A percentile compares a stretch with the other conserved stretches of the same genome.
phyloP scores from a whole-genome alignment of 2,888 invertebrate genomes.

The Gnatocerus cornutus region DNA sequence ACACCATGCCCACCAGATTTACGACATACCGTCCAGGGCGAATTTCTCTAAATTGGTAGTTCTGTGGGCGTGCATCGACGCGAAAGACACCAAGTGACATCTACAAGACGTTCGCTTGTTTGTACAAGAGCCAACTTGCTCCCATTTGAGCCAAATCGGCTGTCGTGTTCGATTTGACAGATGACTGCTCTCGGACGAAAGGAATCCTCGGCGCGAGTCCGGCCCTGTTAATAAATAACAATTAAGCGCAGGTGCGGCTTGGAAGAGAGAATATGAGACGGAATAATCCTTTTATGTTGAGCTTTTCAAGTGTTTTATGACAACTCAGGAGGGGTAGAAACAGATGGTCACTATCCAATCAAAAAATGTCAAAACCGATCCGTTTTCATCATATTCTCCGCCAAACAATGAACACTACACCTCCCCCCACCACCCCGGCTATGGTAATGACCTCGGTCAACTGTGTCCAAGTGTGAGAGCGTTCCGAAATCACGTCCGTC shows the following conservation, averaged over 20 bases:
- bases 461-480: slow-evolving; percentile 49
- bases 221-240: slow-evolving; percentile 30
- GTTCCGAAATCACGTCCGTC: slow-evolving; percentile 46
- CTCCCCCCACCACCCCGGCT: not conserved
- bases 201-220: not conserved
- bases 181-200: not conserved
- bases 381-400: too few species aligned
- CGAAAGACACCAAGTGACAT: slow-evolving; percentile 42
- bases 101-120: slow-evolving; percentile 28
- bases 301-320: slow-evolving; percentile 28
- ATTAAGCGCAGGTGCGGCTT: slow-evolving; percentile 28
- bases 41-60: not conserved
- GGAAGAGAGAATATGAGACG: slow-evolving; percentile 4
- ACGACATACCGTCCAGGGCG: slow-evolving; percentile 25
- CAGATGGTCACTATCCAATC: too few species aligned
- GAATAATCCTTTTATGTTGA: slow-evolving; percentile 34
- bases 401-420: not conserved
- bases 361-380: too few species aligned
- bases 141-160: slow-evolving; percentile 34
- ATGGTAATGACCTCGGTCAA: slow-evolving; percentile 42
- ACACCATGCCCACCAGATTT: slow-evolving; percentile 52
- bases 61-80: slow-evolving; percentile 29
- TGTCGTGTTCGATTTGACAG: slow-evolving; percentile 33
- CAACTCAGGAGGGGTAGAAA: slow-evolving; percentile 5
- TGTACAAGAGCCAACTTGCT: slow-evolving; percentile 18